Conservation (phyloP, 2,888 invertebrate species). For the Drosophila nigritarsus region DNA sequence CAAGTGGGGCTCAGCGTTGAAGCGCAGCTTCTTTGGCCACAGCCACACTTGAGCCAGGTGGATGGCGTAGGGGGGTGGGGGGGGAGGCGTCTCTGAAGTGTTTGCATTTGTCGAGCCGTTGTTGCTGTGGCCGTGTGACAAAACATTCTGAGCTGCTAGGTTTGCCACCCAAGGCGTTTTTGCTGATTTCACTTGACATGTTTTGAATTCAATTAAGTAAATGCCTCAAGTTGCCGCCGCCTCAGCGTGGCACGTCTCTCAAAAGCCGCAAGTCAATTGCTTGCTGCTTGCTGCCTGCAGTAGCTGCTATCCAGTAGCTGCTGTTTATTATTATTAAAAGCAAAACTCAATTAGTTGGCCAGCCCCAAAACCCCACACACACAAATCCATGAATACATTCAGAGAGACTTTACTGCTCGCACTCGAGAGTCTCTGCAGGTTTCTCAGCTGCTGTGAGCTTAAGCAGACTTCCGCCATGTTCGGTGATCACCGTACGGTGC, state of each 20-base stretch:
- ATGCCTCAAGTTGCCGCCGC: conserved; percentile 51
- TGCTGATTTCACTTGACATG: conserved; percentile 75
- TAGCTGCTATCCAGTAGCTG: conserved; percentile 20
- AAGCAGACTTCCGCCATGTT: conserved; percentile 79
- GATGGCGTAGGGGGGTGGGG: neutral
- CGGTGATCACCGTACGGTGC: conserved; percentile 30
- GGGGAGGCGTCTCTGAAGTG: conserved; percentile 46
- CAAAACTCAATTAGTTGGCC: conserved; percentile 77
- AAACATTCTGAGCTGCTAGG: conserved; percentile 38
- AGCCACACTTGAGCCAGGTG: conserved; percentile 45
- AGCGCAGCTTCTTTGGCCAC: conserved; percentile 66
- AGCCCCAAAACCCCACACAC: conserved; percentile 15
- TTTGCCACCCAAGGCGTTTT: conserved; percentile 68
- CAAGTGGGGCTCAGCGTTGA: conserved; percentile 59
- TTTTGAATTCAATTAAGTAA: conserved; percentile 75
- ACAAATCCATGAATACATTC: neutral
- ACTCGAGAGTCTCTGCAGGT: conserved; percentile 31
- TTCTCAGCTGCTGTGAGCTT: conserved; percentile 58
- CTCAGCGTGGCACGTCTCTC: conserved; percentile 37
- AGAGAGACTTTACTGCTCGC: neutral
- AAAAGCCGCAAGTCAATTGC: conserved; percentile 48
- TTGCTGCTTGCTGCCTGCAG: conserved; percentile 8
- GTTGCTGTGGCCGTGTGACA: conserved; percentile 50
- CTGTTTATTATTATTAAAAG: conserved; percentile 77
- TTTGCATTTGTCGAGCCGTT: conserved; percentile 64